Conservation (phyloP, 1,140 invertebrate species). For the Apocrypta bakeri region DNA sequence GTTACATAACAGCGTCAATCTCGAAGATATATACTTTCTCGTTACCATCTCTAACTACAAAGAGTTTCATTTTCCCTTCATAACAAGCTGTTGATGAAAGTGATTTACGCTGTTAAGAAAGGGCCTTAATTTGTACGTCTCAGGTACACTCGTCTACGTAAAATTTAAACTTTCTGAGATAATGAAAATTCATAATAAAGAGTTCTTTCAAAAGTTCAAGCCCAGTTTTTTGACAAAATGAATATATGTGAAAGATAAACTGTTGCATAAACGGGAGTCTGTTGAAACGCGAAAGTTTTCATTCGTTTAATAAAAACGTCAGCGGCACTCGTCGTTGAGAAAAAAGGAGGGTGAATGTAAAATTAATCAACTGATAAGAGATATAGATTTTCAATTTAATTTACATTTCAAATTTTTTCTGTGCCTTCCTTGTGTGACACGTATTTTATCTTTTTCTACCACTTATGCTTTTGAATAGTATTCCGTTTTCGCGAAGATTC, state of each 20-base stretch:
- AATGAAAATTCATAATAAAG: no score
- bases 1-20: background rate
- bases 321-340: background rate
- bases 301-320: slow-evolving; percentile 26
- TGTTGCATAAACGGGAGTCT: background rate
- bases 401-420: slow-evolving; percentile 3
- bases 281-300: background rate
- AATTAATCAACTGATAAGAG: slow-evolving; percentile 26
- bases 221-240: no score
- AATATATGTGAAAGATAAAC: no score
- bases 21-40: background rate
- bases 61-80: no score
- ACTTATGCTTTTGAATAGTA: background rate
- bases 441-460: background rate
- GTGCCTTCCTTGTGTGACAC: background rate
- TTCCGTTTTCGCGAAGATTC: background rate
- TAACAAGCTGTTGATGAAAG: no score
- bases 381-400: slow-evolving; percentile 34
- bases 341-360: background rate
- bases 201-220: no score
- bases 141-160: no score
- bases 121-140: no score
- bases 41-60: background rate
- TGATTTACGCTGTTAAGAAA: no score
- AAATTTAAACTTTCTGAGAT: no score